These are phyloP conservation scores for Andinoacara biseriatus DNA, from an alignment of 2,113 vertebrate genomes.

Conservation along the genomic window DNA sequence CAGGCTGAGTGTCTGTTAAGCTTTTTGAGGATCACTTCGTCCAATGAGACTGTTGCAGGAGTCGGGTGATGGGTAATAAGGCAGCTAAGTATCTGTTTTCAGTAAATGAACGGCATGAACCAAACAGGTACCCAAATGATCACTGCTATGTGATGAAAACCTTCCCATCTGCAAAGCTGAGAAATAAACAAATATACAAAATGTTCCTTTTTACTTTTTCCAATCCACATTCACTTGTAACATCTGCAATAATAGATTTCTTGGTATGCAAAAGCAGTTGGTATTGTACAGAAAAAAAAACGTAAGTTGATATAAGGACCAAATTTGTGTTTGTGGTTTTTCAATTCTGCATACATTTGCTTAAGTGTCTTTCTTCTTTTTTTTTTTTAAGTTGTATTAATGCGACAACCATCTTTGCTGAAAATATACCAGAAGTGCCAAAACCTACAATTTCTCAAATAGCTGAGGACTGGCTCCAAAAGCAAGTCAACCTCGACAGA, in stretches of 20 bases:
- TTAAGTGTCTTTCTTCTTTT: neutral
- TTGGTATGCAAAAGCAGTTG: neutral
- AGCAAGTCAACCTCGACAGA: no score
- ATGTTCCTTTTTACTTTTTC: neutral
- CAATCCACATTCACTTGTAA: neutral
- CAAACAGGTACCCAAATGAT: neutral
- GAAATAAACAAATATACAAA: accelerated
- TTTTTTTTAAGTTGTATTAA: neutral
- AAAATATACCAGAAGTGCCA: accelerated
- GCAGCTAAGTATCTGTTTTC: constrained; percentile 36
- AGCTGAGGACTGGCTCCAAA: neutral
- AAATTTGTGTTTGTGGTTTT: neutral
- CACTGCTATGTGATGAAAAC: neutral
- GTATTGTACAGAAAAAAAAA: neutral
- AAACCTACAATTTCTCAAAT: neutral
- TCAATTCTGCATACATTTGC: neutral
- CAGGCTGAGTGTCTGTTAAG: constrained; percentile 22
- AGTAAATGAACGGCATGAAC: neutral
- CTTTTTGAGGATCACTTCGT: constrained; percentile 10
- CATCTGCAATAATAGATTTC: neutral
- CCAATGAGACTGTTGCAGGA: constrained; percentile 31
- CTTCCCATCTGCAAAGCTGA: neutral
- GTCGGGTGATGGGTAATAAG: constrained; percentile 35
- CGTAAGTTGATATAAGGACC: neutral
- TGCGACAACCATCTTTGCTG: accelerated